Conservation (phyloP, 2,888 invertebrate species). For the Allacma fusca region DNA sequence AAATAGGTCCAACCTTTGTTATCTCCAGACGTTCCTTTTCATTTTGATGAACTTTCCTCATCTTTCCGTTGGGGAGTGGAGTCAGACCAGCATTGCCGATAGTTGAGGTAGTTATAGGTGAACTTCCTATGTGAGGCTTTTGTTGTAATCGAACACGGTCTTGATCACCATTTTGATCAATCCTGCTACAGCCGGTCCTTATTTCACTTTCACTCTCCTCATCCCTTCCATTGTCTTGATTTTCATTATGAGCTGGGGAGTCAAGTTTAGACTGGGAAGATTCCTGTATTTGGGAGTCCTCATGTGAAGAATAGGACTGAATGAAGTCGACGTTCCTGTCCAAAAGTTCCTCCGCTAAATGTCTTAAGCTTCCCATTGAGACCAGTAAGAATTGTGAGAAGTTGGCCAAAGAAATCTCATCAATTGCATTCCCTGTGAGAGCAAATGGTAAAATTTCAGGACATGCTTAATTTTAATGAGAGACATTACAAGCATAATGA, state of each 20-base stretch:
- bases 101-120: not conserved
- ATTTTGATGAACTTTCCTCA: slow-evolving; percentile 38
- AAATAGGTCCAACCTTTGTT: slow-evolving; percentile 40
- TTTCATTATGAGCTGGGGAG: slow-evolving; percentile 6
- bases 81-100: not conserved
- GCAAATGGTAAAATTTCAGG: slow-evolving; percentile 35
- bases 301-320: not conserved
- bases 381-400: slow-evolving; percentile 59
- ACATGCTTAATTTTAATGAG: slow-evolving; percentile 5
- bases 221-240: slow-evolving; percentile 11
- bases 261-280: not conserved
- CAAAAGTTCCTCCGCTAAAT: slow-evolving; percentile 56
- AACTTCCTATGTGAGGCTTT: not conserved
- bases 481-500: not conserved
- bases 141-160: slow-evolving; percentile 26
- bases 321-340: slow-evolving; percentile 54
- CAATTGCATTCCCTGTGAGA: slow-evolving; percentile 56
- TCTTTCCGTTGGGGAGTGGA: not conserved
- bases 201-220: not conserved
- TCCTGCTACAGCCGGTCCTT: not conserved
- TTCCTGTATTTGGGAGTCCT: not conserved
- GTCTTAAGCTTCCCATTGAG: slow-evolving; percentile 56
- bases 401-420: slow-evolving; percentile 60
- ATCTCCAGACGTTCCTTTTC: slow-evolving; percentile 32
- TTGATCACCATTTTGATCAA: slow-evolving; percentile 40